A percentile compares a stretch with the other conserved stretches of the same genome.
phyloP scores from a whole-genome alignment of 1,140 invertebrate genomes.

The Pogonus chalceus region DNA sequence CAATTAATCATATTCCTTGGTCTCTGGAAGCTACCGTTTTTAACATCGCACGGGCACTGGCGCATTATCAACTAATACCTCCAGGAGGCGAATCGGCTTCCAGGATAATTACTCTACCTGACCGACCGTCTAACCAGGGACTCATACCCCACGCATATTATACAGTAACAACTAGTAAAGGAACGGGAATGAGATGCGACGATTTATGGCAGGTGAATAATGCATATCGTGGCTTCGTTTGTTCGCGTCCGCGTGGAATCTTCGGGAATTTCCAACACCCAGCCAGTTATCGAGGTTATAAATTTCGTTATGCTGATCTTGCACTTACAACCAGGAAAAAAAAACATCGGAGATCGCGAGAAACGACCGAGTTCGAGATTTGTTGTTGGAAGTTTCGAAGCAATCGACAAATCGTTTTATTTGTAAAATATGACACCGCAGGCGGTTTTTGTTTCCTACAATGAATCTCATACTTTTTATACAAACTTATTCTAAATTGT shows the following conservation, averaged over 20 bases:
- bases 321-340: background rate
- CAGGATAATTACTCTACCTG: conserved; percentile 1
- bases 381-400: background rate
- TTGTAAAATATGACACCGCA: conserved; percentile 5
- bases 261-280: background rate
- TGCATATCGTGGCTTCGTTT: background rate
- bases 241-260: background rate
- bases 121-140: background rate
- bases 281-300: conserved; percentile 5
- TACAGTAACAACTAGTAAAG: too few species aligned
- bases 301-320: conserved; percentile 7
- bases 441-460: conserved; percentile 3
- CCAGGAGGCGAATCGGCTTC: background rate
- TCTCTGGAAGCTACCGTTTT: background rate
- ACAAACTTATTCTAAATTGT: background rate
- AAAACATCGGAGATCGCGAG: background rate
- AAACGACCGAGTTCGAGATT: too few species aligned
- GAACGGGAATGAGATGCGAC: background rate
- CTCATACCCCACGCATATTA: background rate
- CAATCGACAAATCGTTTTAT: conserved; percentile 6
- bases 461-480: too few species aligned
- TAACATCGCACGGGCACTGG: background rate
- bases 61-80: conserved; percentile 5
- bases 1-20: conserved; percentile 1
- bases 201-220: conserved; percentile 5